Evolutionary conservation across 2,888 invertebrate genomes (phyloP).

Genomic region (Petrolisthes manimaculis): DNA sequence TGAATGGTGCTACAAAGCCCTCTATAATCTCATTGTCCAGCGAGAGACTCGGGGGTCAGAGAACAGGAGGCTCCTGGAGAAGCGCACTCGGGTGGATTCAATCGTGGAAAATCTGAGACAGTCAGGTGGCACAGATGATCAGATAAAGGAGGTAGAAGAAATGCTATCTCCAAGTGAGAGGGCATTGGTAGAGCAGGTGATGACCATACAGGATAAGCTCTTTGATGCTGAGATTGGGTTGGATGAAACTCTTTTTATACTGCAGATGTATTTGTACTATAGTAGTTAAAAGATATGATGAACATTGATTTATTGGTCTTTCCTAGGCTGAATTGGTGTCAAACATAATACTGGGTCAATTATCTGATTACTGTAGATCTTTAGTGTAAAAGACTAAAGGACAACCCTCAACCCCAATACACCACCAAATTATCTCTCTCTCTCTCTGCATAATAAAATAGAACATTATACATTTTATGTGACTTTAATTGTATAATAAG

Average conservation of each 20-base stretch:
- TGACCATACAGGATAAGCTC: constrained; percentile 81
- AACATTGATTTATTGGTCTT: too few species aligned
- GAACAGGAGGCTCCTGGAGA: constrained; percentile 86
- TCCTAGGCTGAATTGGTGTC: too few species aligned
- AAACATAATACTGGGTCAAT: too few species aligned
- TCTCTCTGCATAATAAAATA: too few species aligned
- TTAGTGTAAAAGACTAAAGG: too few species aligned
- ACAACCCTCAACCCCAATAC: too few species aligned
- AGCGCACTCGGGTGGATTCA: constrained; percentile 86
- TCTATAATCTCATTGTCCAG: constrained; percentile 79
- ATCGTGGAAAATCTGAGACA: constrained; percentile 84
- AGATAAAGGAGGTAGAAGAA: constrained; percentile 86
- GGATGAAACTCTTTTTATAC: constrained; percentile 84
- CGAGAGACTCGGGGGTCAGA: constrained; percentile 77
- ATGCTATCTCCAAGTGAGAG: constrained; percentile 89
- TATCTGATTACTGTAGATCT: too few species aligned
- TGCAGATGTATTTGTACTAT: constrained; percentile 82
- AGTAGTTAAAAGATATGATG: constrained; percentile 17
- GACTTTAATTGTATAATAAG: too few species aligned
- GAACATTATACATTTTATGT: too few species aligned
- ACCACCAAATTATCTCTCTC: too few species aligned
- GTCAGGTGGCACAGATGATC: constrained; percentile 82
- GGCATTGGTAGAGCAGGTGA: constrained; percentile 81
- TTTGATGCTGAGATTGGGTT: constrained; percentile 83
- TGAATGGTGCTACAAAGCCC: constrained; percentile 79